Percentiles rank a stretch among this genome's conserved stretches.
Evolutionary conservation across 1,140 invertebrate genomes (phyloP).

Genomic region (Drosophila simulans): DNA sequence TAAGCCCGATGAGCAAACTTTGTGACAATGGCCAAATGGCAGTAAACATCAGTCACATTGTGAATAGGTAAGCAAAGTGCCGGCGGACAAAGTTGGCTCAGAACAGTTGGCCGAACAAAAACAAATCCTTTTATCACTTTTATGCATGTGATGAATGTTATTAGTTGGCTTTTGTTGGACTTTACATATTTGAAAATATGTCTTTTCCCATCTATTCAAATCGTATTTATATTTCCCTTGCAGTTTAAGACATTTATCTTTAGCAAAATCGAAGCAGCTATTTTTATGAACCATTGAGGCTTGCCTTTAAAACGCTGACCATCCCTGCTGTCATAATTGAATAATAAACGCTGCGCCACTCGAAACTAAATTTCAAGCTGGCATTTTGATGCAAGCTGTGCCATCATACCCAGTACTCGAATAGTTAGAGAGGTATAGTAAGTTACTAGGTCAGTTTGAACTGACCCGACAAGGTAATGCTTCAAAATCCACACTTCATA

Average conservation of each 20-base stretch:
- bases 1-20: conserved; percentile 67
- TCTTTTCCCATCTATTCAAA: neutral
- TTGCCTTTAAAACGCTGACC: conserved; percentile 5
- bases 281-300: neutral
- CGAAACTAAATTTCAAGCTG: conserved; percentile 58
- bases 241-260: neutral
- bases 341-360: conserved; percentile 55
- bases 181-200: neutral
- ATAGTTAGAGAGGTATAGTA: neutral
- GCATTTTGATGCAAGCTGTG: conserved; percentile 48
- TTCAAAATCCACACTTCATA: too few species aligned
- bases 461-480: neutral
- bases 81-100: conserved; percentile 45
- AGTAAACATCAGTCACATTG: conserved; percentile 34
- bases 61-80: conserved; percentile 32
- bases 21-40: conserved; percentile 44
- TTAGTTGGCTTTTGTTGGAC: neutral
- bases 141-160: conserved; percentile 2
- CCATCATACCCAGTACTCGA: conserved; percentile 14
- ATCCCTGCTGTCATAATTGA: conserved; percentile 53
- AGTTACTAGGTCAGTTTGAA: neutral
- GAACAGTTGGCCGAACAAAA: conserved; percentile 17
- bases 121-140: conserved; percentile 1
- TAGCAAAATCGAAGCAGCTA: conserved; percentile 6
- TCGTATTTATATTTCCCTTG: neutral